These are phyloP conservation scores for Athalia cordata DNA, from an alignment of 2,888 invertebrate species.

Conservation along the genomic window DNA sequence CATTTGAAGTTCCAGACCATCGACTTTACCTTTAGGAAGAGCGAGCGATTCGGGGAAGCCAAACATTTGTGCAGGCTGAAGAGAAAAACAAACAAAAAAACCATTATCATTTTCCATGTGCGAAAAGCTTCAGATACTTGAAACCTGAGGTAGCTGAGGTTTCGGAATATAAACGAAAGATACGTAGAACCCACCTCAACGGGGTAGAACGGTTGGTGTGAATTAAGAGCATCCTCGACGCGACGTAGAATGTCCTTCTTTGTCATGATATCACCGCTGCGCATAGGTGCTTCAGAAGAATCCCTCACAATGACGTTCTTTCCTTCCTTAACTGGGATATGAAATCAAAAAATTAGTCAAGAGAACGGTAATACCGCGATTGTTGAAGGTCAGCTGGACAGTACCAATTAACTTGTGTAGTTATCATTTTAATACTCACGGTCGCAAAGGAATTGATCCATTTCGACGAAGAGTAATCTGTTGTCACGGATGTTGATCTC, in stretches of 20 bases:
- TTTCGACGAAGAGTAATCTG: constrained; percentile 79
- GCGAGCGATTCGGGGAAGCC: constrained; percentile 79
- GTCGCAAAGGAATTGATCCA: constrained; percentile 76
- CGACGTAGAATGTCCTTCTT: constrained; percentile 80
- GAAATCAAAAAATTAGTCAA: constrained; percentile 31
- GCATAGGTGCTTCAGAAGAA: constrained; percentile 77
- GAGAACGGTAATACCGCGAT: not conserved
- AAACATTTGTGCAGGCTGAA: constrained; percentile 74
- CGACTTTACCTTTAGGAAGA: constrained; percentile 80
- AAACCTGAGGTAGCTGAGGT: not conserved
- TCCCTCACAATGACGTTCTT: constrained; percentile 82
- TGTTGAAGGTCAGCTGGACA: not conserved
- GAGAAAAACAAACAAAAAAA: constrained; percentile 36
- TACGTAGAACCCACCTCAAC: constrained; percentile 61
- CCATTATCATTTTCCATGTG: too few relatives aligned
- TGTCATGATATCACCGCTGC: constrained; percentile 74
- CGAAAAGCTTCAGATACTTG: not conserved
- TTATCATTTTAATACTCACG: constrained; percentile 72
- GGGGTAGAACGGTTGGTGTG: constrained; percentile 69
- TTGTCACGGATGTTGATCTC: constrained; percentile 77
- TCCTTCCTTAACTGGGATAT: constrained; percentile 76
- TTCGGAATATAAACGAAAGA: not conserved
- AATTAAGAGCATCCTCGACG: constrained; percentile 76
- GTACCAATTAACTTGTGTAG: not conserved
- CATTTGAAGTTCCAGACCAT: constrained; percentile 79